phyloP scores from a whole-genome alignment of 2,113 vertebrate species.

The Polypterus senegalus region DNA sequence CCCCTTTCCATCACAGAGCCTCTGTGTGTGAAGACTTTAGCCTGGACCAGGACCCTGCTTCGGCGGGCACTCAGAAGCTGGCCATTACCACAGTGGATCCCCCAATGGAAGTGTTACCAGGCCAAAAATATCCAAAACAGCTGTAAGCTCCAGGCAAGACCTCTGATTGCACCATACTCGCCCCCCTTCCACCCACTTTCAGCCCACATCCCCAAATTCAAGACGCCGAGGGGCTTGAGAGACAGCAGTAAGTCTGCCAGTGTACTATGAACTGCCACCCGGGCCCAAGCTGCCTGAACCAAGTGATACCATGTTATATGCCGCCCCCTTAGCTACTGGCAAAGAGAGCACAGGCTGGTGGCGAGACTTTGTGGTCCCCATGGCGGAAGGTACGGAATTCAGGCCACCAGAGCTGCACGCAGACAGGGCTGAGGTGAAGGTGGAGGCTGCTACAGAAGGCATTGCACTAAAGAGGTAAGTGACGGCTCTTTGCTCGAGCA shows the following conservation, averaged over 20 bases:
- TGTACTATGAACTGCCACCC: slow-evolving; percentile 62
- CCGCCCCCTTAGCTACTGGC: slow-evolving; percentile 46
- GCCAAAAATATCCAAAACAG: slow-evolving; percentile 80
- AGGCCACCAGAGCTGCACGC: slow-evolving; percentile 64
- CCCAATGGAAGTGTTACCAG: slow-evolving; percentile 50
- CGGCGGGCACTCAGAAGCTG: slow-evolving; percentile 63
- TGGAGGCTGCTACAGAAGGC: slow-evolving; percentile 56
- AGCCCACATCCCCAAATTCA: slow-evolving; percentile 86
- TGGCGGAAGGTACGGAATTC: slow-evolving; percentile 54
- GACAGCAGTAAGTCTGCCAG: slow-evolving; percentile 42
- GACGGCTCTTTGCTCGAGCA: no score
- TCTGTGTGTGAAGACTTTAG: slow-evolving; percentile 67
- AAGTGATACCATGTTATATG: slow-evolving; percentile 80
- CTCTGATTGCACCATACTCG: slow-evolving; percentile 72
- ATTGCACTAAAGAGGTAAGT: slow-evolving; percentile 74
- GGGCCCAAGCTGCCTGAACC: slow-evolving; percentile 61
- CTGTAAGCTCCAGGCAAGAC: slow-evolving; percentile 63
- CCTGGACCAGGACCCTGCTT: slow-evolving; percentile 68
- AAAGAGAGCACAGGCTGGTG: slow-evolving; percentile 55
- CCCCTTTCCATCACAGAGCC: slow-evolving; percentile 84
- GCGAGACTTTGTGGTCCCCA: slow-evolving; percentile 68
- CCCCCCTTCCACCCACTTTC: slow-evolving; percentile 87
- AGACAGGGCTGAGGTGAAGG: slow-evolving; percentile 64
- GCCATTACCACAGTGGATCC: slow-evolving; percentile 50
- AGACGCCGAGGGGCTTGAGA: slow-evolving; percentile 78